Evolutionary conservation across 1,140 invertebrate species (phyloP), one percentile per base, ranked within the genome.

Genomic region (Eumaeus atala): DNA sequence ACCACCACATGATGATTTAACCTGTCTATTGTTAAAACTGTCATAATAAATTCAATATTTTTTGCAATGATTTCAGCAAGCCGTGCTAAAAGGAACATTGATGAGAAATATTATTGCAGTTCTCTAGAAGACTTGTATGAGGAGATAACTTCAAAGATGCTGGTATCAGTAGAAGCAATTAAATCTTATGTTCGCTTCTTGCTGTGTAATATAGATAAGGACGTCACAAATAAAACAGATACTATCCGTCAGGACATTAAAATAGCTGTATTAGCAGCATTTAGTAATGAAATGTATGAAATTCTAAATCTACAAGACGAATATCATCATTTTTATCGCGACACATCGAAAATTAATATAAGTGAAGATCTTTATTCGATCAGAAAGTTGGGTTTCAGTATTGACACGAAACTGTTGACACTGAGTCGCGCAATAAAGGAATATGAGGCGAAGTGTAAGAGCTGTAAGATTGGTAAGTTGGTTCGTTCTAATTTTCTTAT

Each of bases 281-380:
- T 71, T 51, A 70, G 67, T 14, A 48, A 44, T 9, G 63, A 61
- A 14, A 68, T 74, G 63, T 72, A 70, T n/a, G 63, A 74, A 47
- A 58, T 74, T 48, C 62, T 77, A 44, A 50, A 38, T 51, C 55
- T 77, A n/a, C 61, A 72, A 60, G 72, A 74, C 44, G 61, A 74
- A 14, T 77, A 72, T 55, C 59, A 66, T 58, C 62, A 71, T 50
- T 67, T 63, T 55, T 48, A 52, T 9, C 18, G 65, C 17, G 44
- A 69, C 28, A 33, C 69, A 48, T 49, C 54, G 21, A 14, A 17
- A 18, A 48, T 40, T 10, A 54, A 63, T 18, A 4, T 53, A 42
- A 10, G 55, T 18, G 49, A 40, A 34, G 48, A 58, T 16, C 9
- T 61, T 17, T 38, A 56, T 35, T 28, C 52, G 34, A 53, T 67